A percentile compares a stretch with the other conserved stretches of the same genome.
Evolutionary conservation across 2,797 vertebrate genomes (phyloP).

Genomic region (Coregonus ussuriensis): DNA sequence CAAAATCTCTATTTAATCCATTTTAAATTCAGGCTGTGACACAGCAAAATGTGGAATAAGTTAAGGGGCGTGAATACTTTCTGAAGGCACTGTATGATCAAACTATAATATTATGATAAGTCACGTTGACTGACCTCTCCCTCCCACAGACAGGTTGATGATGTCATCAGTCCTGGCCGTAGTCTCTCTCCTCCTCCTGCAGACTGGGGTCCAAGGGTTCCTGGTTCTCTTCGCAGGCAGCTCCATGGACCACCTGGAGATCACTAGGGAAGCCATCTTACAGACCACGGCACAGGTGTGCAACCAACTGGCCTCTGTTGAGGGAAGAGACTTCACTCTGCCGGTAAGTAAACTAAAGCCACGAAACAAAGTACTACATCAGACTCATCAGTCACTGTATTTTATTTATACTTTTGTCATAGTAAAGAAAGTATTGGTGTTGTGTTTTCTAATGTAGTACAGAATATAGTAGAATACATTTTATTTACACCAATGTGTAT

Average conservation of each 20-base stretch:
- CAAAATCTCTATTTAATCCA: too few species aligned
- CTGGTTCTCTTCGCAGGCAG: constrained; percentile 31
- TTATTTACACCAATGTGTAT: too few species aligned
- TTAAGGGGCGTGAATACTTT: not conserved
- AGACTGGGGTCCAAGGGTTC: constrained; percentile 47
- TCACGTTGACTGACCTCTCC: not conserved
- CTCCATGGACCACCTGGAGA: constrained; percentile 54
- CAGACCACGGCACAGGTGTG: constrained; percentile 58
- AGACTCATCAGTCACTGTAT: not conserved
- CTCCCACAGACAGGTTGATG: not conserved
- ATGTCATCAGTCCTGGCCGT: constrained; percentile 17
- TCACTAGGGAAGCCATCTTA: constrained; percentile 59
- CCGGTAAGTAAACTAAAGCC: constrained; percentile 50
- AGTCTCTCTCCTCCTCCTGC: constrained; percentile 48
- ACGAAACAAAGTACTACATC: not conserved
- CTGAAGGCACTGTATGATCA: too few species aligned
- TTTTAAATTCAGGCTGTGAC: not conserved
- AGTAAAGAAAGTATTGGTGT: too few species aligned
- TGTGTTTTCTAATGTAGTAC: too few species aligned
- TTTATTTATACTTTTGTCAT: too few species aligned
- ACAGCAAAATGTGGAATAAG: not conserved
- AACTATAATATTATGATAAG: too few species aligned
- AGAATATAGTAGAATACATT: too few species aligned
- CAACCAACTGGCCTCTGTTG: constrained; percentile 45
- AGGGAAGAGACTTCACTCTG: constrained; percentile 52